Percentiles rank a stretch among this genome's conserved stretches.
These are phyloP conservation scores for Actinernus sp. DNA, from an alignment of 92 coral and sea anemone genomes.

Conservation along the genomic window DNA sequence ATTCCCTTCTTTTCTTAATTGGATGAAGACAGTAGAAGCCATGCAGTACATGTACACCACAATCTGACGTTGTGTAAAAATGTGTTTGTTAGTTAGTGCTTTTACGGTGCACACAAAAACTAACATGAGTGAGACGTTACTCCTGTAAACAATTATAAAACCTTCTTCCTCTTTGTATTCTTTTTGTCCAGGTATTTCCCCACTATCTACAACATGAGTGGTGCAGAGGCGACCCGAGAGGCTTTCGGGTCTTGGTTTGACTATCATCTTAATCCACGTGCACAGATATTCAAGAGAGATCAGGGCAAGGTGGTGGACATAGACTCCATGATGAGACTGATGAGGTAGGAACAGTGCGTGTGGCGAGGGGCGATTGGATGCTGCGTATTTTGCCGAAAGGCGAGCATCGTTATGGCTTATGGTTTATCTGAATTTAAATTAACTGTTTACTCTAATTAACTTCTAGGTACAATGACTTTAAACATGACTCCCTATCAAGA, in stretches of 20 bases:
- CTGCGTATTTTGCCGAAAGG: no score
- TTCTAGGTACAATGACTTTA: conserved; percentile 91
- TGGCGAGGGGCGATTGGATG: no score
- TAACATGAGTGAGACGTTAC: not conserved
- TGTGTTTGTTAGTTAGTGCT: no score
- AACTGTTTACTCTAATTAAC: not conserved
- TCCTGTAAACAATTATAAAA: not conserved
- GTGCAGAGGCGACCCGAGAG: conserved; percentile 33
- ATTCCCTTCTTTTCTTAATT: no score
- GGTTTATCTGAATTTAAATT: not conserved
- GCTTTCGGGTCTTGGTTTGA: conserved; percentile 81
- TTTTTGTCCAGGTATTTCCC: conserved; percentile 70
- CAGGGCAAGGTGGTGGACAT: conserved; percentile 78
- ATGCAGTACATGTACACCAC: no score
- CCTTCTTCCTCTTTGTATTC: not conserved
- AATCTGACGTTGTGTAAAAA: no score
- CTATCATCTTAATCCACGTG: conserved; percentile 72
- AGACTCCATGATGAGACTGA: conserved; percentile 73
- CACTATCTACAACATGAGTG: conserved; percentile 78
- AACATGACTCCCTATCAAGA: conserved; percentile 85
- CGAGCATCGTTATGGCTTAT: no score
- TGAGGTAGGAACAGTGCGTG: conserved; percentile 89
- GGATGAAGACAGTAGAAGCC: no score
- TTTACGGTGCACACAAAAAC: no score
- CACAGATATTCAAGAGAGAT: conserved; percentile 83